These are phyloP conservation scores for Acanthiza pusilla DNA, from an alignment of 2,797 vertebrate species.

Conservation along the genomic window DNA sequence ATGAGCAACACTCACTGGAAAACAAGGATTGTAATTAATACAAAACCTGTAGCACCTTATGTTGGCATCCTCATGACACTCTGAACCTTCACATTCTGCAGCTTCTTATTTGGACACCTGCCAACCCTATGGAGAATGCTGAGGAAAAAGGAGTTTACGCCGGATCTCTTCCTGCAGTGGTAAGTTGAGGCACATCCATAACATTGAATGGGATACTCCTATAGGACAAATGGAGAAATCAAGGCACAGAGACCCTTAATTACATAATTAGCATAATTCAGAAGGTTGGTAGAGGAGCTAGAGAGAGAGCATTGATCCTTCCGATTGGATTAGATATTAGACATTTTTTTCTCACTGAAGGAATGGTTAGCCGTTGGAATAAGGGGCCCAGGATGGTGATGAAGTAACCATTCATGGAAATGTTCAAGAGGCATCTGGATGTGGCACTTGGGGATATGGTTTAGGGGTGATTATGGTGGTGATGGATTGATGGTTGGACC, in stretches of 20 bases:
- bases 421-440: rapidly evolving
- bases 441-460: background rate
- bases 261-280: background rate
- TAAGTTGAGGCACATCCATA: conserved; percentile 36
- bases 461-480: background rate
- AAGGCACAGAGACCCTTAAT: background rate
- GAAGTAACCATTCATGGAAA: background rate
- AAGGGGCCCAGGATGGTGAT: background rate
- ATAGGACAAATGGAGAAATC: background rate
- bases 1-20: background rate
- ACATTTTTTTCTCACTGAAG: background rate
- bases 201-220: background rate
- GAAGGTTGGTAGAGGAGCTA: background rate
- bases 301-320: background rate
- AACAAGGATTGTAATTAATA: background rate
- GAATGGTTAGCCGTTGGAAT: background rate
- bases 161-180: conserved; percentile 74
- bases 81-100: conserved; percentile 37
- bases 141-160: conserved; percentile 30
- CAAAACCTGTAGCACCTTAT: background rate
- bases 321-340: background rate
- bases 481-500: background rate
- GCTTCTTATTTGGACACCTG: conserved; percentile 77
- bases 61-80: background rate
- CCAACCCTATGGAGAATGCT: conserved; percentile 61